Base-by-base conservation (phyloP, 2,888 invertebrate species). In the Geotrupes spiniger region DNA sequence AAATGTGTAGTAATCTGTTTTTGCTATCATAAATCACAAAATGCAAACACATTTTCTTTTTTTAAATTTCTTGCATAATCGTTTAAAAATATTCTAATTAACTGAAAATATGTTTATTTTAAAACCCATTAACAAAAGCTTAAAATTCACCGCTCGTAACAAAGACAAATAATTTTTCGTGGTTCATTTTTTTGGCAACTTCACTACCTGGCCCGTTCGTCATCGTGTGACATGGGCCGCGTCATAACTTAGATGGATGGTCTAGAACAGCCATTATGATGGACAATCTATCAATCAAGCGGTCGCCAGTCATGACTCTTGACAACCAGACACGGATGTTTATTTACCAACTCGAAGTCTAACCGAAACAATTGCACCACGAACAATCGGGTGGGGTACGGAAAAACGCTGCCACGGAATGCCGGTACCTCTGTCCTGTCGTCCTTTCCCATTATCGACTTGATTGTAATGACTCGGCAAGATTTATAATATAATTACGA, bases 221-320 rank as follows among this genome's bases (percentile, higher is more conserved):
- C 57, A 54, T 46, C 45, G 42, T 42, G 49, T 51, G 59, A 63
- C 62, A 60, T 64, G 66, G 66, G 65, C 64, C 56, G 58, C 63
- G 63, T 64, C 65, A 62, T 63, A 56, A 36, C 29, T 46, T 53
- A 63, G 71, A 72, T 72, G 70, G 72, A 71, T 72, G 69, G 66
- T 66, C 66, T 63, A 59, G 60, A 66, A 65, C 67, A 63, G 63
- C 69, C 70, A 71, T 70, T 70, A 72, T 71, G 72, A 72, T 70
- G 70, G 72, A 72, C 73, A 71, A 71, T 72, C 73, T 67, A 73
- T 73, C 73, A 71, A 73, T 73, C 73, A 73, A 58, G 51, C 57
- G 59, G 58, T 64, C 62, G 66, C 68, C 61, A 68, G 70, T 71
- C 71, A 67, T 66, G 68, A 67, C 62, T 65, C 60, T 58, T 65